Conservation (phyloP, 1,140 invertebrate genomes). For the Calephelis virginiensis region DNA sequence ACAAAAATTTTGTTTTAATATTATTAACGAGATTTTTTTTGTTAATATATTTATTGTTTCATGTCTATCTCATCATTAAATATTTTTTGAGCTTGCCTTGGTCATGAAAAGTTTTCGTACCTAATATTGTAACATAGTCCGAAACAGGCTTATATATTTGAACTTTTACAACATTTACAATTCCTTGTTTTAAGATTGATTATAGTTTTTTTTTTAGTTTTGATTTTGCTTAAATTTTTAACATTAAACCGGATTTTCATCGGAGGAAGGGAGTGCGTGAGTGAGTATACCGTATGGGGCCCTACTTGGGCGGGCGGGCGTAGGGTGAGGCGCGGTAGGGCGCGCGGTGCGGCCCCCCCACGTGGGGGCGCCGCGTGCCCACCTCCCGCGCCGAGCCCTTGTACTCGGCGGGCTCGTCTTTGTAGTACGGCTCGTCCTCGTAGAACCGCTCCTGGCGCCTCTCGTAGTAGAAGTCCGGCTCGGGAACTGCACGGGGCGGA, state of each 20-base stretch:
- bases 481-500: conserved; percentile 37
- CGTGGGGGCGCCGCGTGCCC: conserved; percentile 52
- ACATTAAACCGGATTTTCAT: neutral
- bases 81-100: too few relatives aligned
- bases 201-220: too few relatives aligned
- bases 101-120: too few relatives aligned
- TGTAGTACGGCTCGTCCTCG: conserved; percentile 58
- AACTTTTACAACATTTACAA: too few relatives aligned
- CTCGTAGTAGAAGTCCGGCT: conserved; percentile 60
- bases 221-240: neutral
- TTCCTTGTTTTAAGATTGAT: too few relatives aligned
- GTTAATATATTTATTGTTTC: too few relatives aligned
- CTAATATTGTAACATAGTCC: too few relatives aligned
- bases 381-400: conserved; percentile 56
- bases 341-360: conserved; percentile 31
- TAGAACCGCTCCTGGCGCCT: conserved; percentile 55
- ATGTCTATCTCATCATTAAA: too few relatives aligned
- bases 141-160: too few relatives aligned
- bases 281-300: conserved; percentile 4
- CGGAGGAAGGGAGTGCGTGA: neutral
- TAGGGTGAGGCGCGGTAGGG: conserved; percentile 43
- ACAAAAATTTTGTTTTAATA: too few relatives aligned
- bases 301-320: conserved; percentile 56
- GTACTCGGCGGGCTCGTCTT: conserved; percentile 57
- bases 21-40: too few relatives aligned